Percentiles rank a stretch among this genome's conserved stretches.
phyloP scores from a whole-genome alignment of 2,113 vertebrate genomes.

The Dasyurus viverrinus region DNA sequence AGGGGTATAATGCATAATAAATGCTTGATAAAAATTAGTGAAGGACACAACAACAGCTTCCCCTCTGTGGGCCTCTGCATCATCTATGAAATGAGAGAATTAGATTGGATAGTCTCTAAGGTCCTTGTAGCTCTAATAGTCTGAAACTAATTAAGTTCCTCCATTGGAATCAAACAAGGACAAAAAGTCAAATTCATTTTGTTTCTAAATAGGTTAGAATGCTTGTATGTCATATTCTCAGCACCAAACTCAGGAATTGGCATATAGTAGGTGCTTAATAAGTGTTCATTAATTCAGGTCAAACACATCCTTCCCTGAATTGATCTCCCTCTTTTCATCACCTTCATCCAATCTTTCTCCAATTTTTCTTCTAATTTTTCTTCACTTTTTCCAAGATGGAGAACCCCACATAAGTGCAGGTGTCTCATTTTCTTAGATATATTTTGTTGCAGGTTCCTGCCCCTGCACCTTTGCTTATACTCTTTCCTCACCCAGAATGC shows the following conservation, averaged over 20 bases:
- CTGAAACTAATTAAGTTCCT: neutral
- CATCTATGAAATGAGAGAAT: neutral
- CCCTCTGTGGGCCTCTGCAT: neutral
- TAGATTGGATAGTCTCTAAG: neutral
- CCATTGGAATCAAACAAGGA: neutral
- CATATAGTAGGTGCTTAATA: neutral
- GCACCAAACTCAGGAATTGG: neutral
- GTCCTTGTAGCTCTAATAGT: neutral
- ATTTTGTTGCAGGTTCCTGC: neutral
- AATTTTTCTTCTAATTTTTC: neutral
- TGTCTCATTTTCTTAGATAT: neutral
- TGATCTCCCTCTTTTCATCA: neutral
- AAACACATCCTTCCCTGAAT: neutral
- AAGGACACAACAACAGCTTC: neutral
- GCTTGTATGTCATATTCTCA: neutral
- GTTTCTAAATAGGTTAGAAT: neutral
- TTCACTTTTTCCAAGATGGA: neutral
- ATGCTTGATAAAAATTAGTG: neutral
- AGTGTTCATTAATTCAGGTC: neutral
- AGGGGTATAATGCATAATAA: neutral
- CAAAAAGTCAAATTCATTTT: neutral
- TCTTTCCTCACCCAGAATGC: neutral
- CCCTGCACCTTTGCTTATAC: neutral
- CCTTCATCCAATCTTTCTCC: neutral
- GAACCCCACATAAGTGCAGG: neutral